Base-by-base conservation (phyloP, 2,888 invertebrate genomes). In the Fabriciana adippe region DNA sequence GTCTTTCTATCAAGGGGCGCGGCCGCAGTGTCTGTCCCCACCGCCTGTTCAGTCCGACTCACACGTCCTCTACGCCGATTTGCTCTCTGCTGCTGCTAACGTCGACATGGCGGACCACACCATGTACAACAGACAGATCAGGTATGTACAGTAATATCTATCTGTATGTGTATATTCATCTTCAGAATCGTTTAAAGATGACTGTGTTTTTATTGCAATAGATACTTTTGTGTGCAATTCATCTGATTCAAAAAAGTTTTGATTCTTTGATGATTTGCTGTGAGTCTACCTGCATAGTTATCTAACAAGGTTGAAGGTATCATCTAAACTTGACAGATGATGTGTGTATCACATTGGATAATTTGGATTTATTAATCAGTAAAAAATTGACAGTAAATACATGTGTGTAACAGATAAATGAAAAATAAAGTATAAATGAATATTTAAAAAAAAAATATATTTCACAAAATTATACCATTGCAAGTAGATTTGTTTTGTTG, bases 1-100 rank as follows among this genome's bases (percentile, higher is more conserved):
- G 82, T 95, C 96, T 77, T 96, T 97, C 93, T 97, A 95, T 93
- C 96, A 96, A 93, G 96, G 96, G 86, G 96, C 94, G 85, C 94
- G 95, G 88, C 96, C 96, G 74, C 95, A 96, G 93, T 94, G 94
- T 88, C 89, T 93, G 78, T 92, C 93, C 41, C 95, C 93, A 87
- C 95, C 95, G 79, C 94, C 94, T 48, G 93, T 88, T 72, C 88
- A 93, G 76, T 86, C 90, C 62, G 88, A 89, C 71, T 81, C 89
- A 66, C 87, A 88, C 83, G 81, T 85, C 16, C 82, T 87, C 70
- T 90, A 90, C 89, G 87, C 89, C 66, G 84, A 85, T 64, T 81
- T 90, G 73, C 87, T 92, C 72, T 88, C 90, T 54, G 87, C 87
- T 73, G 85, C 87, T 71, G 86, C 93, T 62, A 93, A 94, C 81